Evolutionary conservation across 1,140 invertebrate genomes (phyloP).

Genomic region (Aradophagus sp.): DNA sequence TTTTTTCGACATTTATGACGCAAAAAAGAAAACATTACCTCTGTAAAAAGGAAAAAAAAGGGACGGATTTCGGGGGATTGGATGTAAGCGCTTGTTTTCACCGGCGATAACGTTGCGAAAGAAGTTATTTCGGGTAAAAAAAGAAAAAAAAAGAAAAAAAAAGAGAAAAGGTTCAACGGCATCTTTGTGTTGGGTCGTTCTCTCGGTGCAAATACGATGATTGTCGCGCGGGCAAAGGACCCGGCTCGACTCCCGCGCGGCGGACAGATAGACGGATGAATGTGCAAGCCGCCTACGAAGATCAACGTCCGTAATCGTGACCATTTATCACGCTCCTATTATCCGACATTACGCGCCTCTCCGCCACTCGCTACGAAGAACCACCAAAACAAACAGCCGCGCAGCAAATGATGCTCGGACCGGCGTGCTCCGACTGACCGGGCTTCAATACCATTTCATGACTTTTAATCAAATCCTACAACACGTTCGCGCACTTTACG

Average conservation of each 20-base stretch:
- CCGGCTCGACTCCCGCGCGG: conserved; percentile 12
- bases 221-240: conserved; percentile 47
- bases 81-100: too few relatives aligned
- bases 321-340: conserved; percentile 58
- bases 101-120: conserved; percentile 6
- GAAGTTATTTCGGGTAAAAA: conserved; percentile 35
- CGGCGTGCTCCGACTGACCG: conserved; percentile 38
- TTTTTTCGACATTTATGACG: too few relatives aligned
- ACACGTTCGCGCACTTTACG: conserved; percentile 24
- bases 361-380: conserved; percentile 43
- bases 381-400: conserved; percentile 55
- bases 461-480: conserved; percentile 33
- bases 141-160: too few relatives aligned
- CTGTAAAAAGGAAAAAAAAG: too few relatives aligned
- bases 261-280: conserved; percentile 47
- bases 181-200: conserved; percentile 34
- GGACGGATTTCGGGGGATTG: too few relatives aligned
- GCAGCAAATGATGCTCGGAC: conserved; percentile 28
- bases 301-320: conserved; percentile 59
- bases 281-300: conserved; percentile 54
- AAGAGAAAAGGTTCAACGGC: conserved; percentile 41
- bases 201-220: conserved; percentile 38
- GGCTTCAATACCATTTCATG: conserved; percentile 44
- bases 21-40: too few relatives aligned
- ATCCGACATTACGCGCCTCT: conserved; percentile 53